These are phyloP conservation scores for Rhinopithecus roxellana DNA, from an alignment of 2,113 vertebrate genomes.

Conservation along the genomic window DNA sequence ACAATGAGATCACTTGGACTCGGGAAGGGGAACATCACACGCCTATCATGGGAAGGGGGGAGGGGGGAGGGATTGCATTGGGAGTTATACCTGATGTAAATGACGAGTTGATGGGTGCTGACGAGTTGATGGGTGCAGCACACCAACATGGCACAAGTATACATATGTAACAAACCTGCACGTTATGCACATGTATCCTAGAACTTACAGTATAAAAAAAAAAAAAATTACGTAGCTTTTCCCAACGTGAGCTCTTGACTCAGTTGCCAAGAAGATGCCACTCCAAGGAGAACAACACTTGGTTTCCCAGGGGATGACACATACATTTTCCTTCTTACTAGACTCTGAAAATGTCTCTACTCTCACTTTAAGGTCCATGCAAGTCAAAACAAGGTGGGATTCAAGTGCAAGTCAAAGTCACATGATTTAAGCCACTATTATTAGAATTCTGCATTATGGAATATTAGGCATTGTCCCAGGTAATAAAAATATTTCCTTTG, in stretches of 20 bases:
- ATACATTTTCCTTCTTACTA: background rate
- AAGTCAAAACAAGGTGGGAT: background rate
- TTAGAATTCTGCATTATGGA: background rate
- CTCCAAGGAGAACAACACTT: background rate
- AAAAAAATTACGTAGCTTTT: background rate
- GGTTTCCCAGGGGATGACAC: background rate
- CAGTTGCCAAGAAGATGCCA: background rate
- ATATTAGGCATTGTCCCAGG: background rate
- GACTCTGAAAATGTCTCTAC: background rate
- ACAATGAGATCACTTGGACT: no score
- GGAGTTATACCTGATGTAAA: no score
- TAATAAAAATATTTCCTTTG: background rate
- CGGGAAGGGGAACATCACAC: no score
- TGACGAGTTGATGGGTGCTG: no score
- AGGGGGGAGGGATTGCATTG: no score
- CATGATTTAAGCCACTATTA: background rate
- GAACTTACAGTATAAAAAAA: no score
- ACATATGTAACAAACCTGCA: no score
- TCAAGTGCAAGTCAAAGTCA: background rate
- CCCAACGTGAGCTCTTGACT: background rate
- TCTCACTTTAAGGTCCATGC: background rate
- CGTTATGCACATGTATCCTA: no score
- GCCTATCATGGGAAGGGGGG: no score
- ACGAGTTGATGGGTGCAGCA: no score
- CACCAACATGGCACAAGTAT: no score